Evolutionary conservation across 2,888 invertebrate species (phyloP), one percentile per base, ranked within the genome.

Genomic region (Globia sparganii): DNA sequence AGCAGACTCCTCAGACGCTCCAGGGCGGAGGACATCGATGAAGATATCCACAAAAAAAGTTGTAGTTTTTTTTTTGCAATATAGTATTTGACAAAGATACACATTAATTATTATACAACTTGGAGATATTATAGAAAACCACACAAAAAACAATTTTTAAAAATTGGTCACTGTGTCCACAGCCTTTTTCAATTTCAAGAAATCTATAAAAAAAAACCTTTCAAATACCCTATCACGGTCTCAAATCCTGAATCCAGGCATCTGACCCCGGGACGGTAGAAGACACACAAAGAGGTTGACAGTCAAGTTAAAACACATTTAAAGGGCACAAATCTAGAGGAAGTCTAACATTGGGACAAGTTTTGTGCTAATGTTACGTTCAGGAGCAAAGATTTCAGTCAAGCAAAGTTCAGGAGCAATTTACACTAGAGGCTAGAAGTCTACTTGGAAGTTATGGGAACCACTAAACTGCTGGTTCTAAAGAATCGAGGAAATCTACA

Each of bases 341-440:
- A 28, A 9, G 13, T 40, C 25, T 43, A 49, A 65, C 8, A 31
- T 40, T 34, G 31, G 9, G 9, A 49, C 18, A n/a, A 46, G 37
- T 46, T 25, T 40, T 58, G 58, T 67, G n/a, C 18, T 34, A n/a
- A 59, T 61, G n/a, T 59, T 21, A 59, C 58, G n/a, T 59, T 59
- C 6, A n/a, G 59, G 59, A 59, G n/a, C 53, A 69, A 59, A 61
- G 43, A 56, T 31, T 25, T 71, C 15, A 5, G 25, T 46, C 28
- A 78, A 65, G 68, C 68, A 72, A 65, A 61, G 18, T 75, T 81
- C 28, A 74, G 62, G 62, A 64, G 13, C 37, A 64, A 56, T 49
- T 46, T 79, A 75, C 56, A 71, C 75, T 72, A 82, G 28, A 75
- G n/a, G n/a, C 75, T 68, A 80, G 46, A 34, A 40, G 58, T 40